Base-by-base conservation (phyloP, 2,113 vertebrate genomes). In the Martes martes region DNA sequence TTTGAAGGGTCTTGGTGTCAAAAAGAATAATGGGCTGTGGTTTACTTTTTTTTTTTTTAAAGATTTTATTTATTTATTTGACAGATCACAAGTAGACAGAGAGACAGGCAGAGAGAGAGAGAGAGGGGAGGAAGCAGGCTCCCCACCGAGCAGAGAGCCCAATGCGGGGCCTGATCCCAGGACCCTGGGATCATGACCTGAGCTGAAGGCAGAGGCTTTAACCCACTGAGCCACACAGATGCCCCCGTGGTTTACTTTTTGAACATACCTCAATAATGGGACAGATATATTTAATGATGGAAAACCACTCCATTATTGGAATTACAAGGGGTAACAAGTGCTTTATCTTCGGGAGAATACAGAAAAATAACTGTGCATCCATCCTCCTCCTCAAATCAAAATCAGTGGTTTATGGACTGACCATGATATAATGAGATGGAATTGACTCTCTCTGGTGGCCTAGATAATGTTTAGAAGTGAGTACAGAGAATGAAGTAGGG, bases 1-100 rank as follows among this genome's bases (percentile, higher is more conserved):
- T 96, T 36, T 79, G 61, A 95, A 96, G 45, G 15, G 23, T 57
- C 2, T 95, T 69, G 13, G 16, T 52, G n/a, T 92, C 81, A 95
- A 80, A 81, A 91, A 95, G 45, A 95, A 82, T 36, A 84, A 63
- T 31, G 6, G 33, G 63, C 47, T 83, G 26, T 45, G 2, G 13
- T 67, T n/a, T 89, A 16, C 11, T 31, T 6, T 6, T 24, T 86
- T 42, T 5, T 42, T 42, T 42, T 42, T 39, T 39, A 39, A 42
- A 42, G 39, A 42, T 42, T 42, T 42, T 42, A 42, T 42, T 42
- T 42, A 42, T 42, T 42, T 42, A 5, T 42, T 42, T 42, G 39
- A 42, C 39, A 42, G 39, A 42, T 42, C 39, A 42, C 39, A 42
- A 42, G 39, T 42, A 42, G 39, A 42, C 39, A 42, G 4, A 42